Percentiles rank a stretch among this genome's conserved stretches.
Evolutionary conservation across 2,888 invertebrate genomes (phyloP).

Genomic region (Drosophila neonasuta): DNA sequence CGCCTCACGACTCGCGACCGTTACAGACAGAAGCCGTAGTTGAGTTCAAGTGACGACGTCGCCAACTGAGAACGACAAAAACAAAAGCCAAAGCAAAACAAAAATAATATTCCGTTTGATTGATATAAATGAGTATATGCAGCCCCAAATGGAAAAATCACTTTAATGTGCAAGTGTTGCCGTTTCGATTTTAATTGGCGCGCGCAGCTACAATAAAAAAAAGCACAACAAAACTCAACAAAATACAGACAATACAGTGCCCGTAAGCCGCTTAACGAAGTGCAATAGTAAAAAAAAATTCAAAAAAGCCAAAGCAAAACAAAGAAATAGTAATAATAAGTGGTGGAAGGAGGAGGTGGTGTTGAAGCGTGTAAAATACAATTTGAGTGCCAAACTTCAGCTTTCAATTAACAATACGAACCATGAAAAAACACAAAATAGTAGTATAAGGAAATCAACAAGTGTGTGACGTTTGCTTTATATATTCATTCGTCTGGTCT

Average conservation of each 20-base stretch:
- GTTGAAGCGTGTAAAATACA: conserved; percentile 36
- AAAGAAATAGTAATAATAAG: conserved; percentile 36
- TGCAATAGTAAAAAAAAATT: conserved; percentile 37
- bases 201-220: conserved; percentile 19
- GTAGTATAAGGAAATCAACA: conserved; percentile 60
- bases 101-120: conserved; percentile 52
- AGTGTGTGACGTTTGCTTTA: conserved; percentile 62
- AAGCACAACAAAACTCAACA: conserved; percentile 5
- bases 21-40: conserved; percentile 70
- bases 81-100: conserved; percentile 36
- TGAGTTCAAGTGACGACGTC: conserved; percentile 70
- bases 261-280: conserved; percentile 34
- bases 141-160: conserved; percentile 49
- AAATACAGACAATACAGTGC: conserved; percentile 21
- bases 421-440: conserved; percentile 34
- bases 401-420: conserved; percentile 39
- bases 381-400: conserved; percentile 47
- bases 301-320: conserved; percentile 44
- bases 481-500: conserved; percentile 36
- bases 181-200: conserved; percentile 57
- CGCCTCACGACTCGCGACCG: conserved; percentile 29
- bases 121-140: conserved; percentile 72
- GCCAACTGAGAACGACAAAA: conserved; percentile 44
- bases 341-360: conserved; percentile 22
- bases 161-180: conserved; percentile 55